A percentile compares a stretch with the other conserved stretches of the same genome.
phyloP scores from a whole-genome alignment of 2,113 vertebrate genomes.

The Crotalus horridus region DNA sequence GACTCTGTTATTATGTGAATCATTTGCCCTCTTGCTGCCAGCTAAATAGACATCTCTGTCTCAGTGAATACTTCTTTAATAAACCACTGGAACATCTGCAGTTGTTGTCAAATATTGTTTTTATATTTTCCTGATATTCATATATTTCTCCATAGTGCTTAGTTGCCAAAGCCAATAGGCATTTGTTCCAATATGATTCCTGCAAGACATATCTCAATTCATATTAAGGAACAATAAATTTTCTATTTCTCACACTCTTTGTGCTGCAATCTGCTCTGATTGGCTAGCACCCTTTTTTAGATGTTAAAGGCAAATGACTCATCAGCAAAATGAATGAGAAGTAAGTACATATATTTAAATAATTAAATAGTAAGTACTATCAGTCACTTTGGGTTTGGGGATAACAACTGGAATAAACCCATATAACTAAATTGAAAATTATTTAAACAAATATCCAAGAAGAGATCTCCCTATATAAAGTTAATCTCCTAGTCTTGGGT shows the following conservation, averaged over 20 bases:
- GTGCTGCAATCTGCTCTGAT: background rate
- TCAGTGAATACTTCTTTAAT: background rate
- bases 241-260: background rate
- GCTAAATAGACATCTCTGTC: background rate
- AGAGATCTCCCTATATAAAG: conserved; percentile 26
- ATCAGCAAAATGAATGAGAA: background rate
- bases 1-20: background rate
- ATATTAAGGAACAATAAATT: background rate
- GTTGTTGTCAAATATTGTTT: background rate
- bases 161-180: background rate
- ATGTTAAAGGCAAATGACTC: background rate
- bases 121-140: background rate
- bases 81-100: background rate
- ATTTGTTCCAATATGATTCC: background rate
- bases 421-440: background rate
- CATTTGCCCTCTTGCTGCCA: background rate
- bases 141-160: background rate
- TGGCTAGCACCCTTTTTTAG: rapidly evolving
- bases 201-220: background rate
- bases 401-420: background rate
- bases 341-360: background rate
- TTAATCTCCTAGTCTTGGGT: background rate
- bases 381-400: conserved; percentile 22
- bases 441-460: conserved; percentile 35
- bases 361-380: background rate